Evolutionary conservation across 1,140 invertebrate genomes (phyloP), one percentile per base, ranked within the genome.

Genomic region (Chymomyza costata): DNA sequence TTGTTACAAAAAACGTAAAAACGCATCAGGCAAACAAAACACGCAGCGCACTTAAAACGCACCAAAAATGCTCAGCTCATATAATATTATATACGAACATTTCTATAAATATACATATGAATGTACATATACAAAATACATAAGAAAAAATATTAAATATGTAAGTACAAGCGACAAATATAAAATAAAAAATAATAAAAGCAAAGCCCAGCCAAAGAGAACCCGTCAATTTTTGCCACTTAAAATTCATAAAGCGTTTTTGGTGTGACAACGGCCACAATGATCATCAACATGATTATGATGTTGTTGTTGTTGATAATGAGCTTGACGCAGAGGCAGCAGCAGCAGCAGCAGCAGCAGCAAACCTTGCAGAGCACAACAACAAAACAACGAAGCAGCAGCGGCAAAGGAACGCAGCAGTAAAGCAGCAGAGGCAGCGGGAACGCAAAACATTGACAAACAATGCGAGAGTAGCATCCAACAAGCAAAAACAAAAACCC

Each of bases 191-290:
- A 49, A 71, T 71, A 78, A 78, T 73, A 78, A 78, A 80, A 78
- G 63, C 73, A 80, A 78, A 78, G 67, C 70, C 25, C 25, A 73
- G 41, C 25, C 25, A 28, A 28, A 28, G 5, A n/a, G n/a, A 35
- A 50, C 71, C 70, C 66, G 45, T 76, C 70, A 78, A 76, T 73
- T 73, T 73, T 73, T 55, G 69, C 69, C 69, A 74, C 70, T 78
- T 76, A 71, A 76, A 76, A 76, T 76, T 76, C 71, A 76, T 76
- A 76, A 78, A 76, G 40, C 66, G 71, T 76, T 56, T 62, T 56
- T 53, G 21, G 21, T 38, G 28, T 31, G 52, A 46, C 51, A 35
- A 39, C 50, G 17, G 31, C 32, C 37, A 25, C 28, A 25, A 25
- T 8, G 21, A 30, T 19, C 16, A 14, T 44, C 32, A 25, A 18